Evolutionary conservation across 2,797 vertebrate genomes (phyloP).

Genomic region (Huso huso): DNA sequence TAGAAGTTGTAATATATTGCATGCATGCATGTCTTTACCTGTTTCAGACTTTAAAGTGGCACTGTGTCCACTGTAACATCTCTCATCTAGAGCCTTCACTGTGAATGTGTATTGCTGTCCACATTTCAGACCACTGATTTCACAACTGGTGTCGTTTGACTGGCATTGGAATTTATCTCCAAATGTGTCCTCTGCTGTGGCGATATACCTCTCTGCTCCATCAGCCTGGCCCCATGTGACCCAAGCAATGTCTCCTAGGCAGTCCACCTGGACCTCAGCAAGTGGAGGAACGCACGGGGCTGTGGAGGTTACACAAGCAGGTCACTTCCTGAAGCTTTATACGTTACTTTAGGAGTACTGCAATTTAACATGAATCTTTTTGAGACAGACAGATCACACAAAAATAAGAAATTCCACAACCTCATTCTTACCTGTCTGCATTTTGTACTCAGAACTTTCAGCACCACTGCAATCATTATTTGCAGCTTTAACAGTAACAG

Average conservation of each 20-base stretch:
- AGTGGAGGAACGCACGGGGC: constrained; percentile 54
- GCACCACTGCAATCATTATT: constrained; percentile 47
- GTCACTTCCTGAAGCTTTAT: no score
- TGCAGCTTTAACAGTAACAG: constrained; percentile 47
- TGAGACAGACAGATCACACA: background rate
- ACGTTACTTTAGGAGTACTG: no score
- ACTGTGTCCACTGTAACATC: constrained; percentile 49
- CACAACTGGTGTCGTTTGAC: constrained; percentile 33
- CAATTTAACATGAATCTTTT: background rate
- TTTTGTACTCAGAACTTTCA: constrained; percentile 27
- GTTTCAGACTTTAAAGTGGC: constrained; percentile 44
- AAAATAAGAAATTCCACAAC: background rate
- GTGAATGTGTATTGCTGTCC: constrained; percentile 50
- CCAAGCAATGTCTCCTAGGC: constrained; percentile 52
- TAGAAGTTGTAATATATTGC: no score
- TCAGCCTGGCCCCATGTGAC: constrained; percentile 39
- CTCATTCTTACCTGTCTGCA: constrained; percentile 47
- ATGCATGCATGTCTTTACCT: constrained; percentile 32
- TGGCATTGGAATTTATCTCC: constrained; percentile 39
- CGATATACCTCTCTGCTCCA: constrained; percentile 37
- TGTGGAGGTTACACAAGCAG: constrained; percentile 23
- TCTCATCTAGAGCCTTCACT: constrained; percentile 37
- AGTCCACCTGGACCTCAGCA: constrained; percentile 52
- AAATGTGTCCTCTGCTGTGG: constrained; percentile 27
- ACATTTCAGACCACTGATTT: constrained; percentile 43